Percentiles rank a stretch among this genome's conserved stretches.
These are phyloP conservation scores for Isurus oxyrinchus DNA, from an alignment of 2,113 vertebrate genomes.

Conservation along the genomic window DNA sequence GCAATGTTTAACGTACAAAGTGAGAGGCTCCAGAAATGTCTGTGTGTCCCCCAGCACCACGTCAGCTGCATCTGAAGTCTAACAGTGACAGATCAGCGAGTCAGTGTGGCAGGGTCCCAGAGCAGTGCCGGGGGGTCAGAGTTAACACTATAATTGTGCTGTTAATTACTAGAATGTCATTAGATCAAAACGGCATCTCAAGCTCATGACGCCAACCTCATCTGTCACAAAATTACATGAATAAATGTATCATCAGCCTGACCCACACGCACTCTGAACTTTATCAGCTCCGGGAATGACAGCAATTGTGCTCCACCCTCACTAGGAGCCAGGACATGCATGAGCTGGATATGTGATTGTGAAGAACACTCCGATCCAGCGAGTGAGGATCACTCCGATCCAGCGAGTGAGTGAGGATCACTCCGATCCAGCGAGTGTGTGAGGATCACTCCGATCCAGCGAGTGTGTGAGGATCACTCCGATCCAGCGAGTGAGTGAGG, in stretches of 20 bases:
- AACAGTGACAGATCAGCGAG: conserved; percentile 60
- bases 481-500: too few species aligned
- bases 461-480: too few species aligned
- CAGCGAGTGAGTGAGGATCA: too few species aligned
- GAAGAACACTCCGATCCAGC: too few species aligned
- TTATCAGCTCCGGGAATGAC: neutral
- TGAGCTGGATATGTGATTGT: neutral
- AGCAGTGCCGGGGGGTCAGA: conserved; percentile 52
- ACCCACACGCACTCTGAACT: neutral
- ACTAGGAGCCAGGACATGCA: neutral
- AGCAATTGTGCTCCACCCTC: neutral
- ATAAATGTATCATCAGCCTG: neutral
- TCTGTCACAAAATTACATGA: neutral
- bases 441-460: too few species aligned
- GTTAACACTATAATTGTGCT: conserved; percentile 59
- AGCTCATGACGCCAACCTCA: neutral
- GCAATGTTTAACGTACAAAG: neutral
- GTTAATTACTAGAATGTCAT: conserved; percentile 64
- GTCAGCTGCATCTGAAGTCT: neutral
- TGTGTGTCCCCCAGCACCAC: neutral
- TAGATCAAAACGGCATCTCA: conserved; percentile 57
- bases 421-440: too few species aligned
- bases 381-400: too few species aligned
- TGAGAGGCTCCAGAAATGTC: neutral
- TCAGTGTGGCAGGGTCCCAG: conserved; percentile 46